Evolutionary conservation across 2,797 vertebrate genomes (phyloP), one percentile per base, ranked within the genome.

Genomic region (Varecia variegata): DNA sequence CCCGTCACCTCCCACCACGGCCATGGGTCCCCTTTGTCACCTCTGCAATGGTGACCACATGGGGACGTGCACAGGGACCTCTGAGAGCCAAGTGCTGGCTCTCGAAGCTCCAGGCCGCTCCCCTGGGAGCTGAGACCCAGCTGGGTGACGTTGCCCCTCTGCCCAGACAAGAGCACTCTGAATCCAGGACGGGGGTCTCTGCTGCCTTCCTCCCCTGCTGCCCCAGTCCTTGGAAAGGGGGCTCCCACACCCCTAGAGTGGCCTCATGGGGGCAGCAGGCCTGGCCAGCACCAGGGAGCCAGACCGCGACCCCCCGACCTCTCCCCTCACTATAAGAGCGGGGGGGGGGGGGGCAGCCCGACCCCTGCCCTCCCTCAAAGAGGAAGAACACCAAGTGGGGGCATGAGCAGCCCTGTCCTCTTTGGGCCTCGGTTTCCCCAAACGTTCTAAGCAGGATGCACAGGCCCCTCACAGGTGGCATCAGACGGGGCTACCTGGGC

Each of bases 1-100:
- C 1, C 5, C 10, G 9, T 6, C 38, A 4, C 38, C 3, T 3
- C 58, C 52, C 58, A 50, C 62, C 25, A 5, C 0, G 0, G 8
- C 81, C 7, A 1, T 8, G 27, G 17, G 52, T 4, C 87, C 56
- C 71, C 5, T 20, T 32, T 23, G 2, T 12, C 2, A 3, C 38
- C 32, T 14, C 32, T 15, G 17, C 20, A n/a, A 23, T 3, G 3
- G 18, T 25, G 21, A 30, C 52, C 6, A 2, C 1, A n/a, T 1
- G 3, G 7, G n/a, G 11, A 4, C 1, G 67, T 7, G 3, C 21
- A 12, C 40, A 45, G 23, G 23, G 13, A 50, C 32, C 18, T 35
- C 38, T 30, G 35, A 71, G 7, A 15, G 20, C 52, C 65, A 7
- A 7, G 7, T 0, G 0, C 35, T 4, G 0, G 0, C 27, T 40